Percentiles rank a stretch among this genome's conserved stretches.
Evolutionary conservation across 2,113 vertebrate genomes (phyloP).

Genomic region (Gadus macrocephalus): DNA sequence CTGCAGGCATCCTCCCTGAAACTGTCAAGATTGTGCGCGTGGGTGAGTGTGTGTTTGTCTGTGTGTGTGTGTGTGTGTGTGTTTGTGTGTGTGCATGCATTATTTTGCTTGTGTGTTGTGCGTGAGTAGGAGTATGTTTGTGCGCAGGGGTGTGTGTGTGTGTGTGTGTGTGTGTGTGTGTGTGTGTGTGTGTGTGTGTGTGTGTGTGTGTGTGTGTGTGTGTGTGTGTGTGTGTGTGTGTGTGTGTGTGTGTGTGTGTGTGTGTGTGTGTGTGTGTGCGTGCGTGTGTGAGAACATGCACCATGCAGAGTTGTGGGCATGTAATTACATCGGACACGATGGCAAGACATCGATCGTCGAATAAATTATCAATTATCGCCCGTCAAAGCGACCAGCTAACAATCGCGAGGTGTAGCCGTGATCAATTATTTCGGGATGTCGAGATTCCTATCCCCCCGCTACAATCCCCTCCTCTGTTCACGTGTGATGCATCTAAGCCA

Average conservation of each 20-base stretch:
- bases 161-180: not conserved
- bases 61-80: not conserved
- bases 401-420: conserved; percentile 23
- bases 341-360: conserved; percentile 57
- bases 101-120: not conserved
- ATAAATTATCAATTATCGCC: conserved; percentile 57
- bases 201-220: conserved; percentile 13
- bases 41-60: conserved; percentile 3
- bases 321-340: conserved; percentile 50
- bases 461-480: conserved; percentile 32
- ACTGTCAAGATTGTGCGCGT: conserved; percentile 33
- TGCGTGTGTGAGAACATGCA: conserved; percentile 27
- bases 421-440: conserved; percentile 30
- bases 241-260: not conserved
- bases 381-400: conserved; percentile 35
- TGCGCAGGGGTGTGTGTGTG: conserved; percentile 10
- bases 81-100: conserved; percentile 5
- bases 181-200: conserved; percentile 18
- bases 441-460: conserved; percentile 33
- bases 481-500: conserved; percentile 52
- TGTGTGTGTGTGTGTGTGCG: conserved; percentile 2
- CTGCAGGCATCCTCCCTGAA: conserved; percentile 55
- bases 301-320: conserved; percentile 43
- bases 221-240: conserved; percentile 4
- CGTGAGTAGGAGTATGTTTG: conserved; percentile 43